These are phyloP conservation scores for Hippoglossus stenolepis DNA, from an alignment of 2,113 vertebrate genomes.

Conservation along the genomic window DNA sequence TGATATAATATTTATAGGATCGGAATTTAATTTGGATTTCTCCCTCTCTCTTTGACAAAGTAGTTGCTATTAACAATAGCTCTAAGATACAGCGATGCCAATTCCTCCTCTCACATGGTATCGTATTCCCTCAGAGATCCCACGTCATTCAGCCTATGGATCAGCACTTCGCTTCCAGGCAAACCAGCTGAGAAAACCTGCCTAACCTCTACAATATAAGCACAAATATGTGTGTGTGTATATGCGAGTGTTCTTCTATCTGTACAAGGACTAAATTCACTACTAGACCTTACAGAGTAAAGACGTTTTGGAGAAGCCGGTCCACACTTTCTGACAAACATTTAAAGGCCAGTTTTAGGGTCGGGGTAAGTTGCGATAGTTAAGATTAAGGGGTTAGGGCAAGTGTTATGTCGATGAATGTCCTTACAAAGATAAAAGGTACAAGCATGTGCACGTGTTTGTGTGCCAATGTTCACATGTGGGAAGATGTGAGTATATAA, in stretches of 20 bases:
- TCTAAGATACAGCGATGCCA: constrained; percentile 19
- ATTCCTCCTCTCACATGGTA: constrained; percentile 33
- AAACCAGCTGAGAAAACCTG: constrained; percentile 66
- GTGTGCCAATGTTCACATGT: constrained; percentile 6
- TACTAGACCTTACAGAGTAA: background rate
- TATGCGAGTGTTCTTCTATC: background rate
- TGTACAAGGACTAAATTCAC: background rate
- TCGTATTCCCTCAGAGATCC: constrained; percentile 45
- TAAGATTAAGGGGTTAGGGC: background rate
- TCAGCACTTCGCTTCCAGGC: constrained; percentile 46
- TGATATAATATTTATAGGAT: too few relatives aligned
- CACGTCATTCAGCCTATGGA: constrained; percentile 55
- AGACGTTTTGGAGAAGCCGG: background rate
- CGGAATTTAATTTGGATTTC: background rate
- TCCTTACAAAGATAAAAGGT: background rate
- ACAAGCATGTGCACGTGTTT: background rate
- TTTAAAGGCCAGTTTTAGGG: background rate
- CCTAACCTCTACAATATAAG: constrained; percentile 38
- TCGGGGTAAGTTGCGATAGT: too few relatives aligned
- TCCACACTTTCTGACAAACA: background rate
- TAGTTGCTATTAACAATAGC: constrained; percentile 26
- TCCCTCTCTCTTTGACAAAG: background rate
- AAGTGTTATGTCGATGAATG: background rate
- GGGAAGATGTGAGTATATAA: constrained; percentile 13
- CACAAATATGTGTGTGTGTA: background rate